A percentile compares a stretch with the other conserved stretches of the same genome.
Evolutionary conservation across 2,888 invertebrate species (phyloP).

Genomic region (Eilema depressum): DNA sequence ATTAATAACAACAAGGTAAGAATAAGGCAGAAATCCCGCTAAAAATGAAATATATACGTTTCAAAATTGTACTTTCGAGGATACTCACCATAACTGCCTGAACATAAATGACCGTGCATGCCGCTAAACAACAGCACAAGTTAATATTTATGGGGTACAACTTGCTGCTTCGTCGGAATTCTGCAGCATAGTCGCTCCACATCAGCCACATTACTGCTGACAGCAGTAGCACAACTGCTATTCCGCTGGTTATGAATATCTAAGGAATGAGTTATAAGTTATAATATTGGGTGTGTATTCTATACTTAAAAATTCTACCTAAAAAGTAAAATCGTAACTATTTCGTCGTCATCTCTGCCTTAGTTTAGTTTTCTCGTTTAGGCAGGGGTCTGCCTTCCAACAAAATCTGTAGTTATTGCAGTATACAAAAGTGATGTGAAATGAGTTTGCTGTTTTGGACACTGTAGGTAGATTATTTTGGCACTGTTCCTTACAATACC

Average conservation of each 20-base stretch:
- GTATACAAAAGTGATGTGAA: too few species aligned
- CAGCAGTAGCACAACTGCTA: constrained; percentile 67
- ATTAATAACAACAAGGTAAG: too few species aligned
- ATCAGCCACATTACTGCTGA: constrained; percentile 75
- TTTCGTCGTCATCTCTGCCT: too few species aligned
- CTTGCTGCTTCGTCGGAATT: constrained; percentile 80
- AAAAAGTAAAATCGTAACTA: neutral
- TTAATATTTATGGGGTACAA: constrained; percentile 88
- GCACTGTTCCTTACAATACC: too few species aligned
- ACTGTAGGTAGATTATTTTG: too few species aligned
- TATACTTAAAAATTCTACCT: neutral
- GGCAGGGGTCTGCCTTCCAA: too few species aligned
- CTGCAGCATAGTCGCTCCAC: constrained; percentile 74
- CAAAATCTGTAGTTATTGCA: too few species aligned
- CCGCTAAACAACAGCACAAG: constrained; percentile 87
- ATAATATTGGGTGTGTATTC: neutral
- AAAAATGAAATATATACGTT: neutral
- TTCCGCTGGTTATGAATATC: constrained; percentile 78
- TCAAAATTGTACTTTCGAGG: neutral
- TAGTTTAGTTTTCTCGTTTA: too few species aligned
- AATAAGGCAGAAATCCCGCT: too few species aligned
- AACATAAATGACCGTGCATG: constrained; percentile 89
- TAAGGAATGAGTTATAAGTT: constrained; percentile 33
- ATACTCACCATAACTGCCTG: constrained; percentile 88
- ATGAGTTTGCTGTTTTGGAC: too few species aligned